Evolutionary conservation across 2,113 vertebrate genomes (phyloP).

Genomic region (Cervus canadensis): DNA sequence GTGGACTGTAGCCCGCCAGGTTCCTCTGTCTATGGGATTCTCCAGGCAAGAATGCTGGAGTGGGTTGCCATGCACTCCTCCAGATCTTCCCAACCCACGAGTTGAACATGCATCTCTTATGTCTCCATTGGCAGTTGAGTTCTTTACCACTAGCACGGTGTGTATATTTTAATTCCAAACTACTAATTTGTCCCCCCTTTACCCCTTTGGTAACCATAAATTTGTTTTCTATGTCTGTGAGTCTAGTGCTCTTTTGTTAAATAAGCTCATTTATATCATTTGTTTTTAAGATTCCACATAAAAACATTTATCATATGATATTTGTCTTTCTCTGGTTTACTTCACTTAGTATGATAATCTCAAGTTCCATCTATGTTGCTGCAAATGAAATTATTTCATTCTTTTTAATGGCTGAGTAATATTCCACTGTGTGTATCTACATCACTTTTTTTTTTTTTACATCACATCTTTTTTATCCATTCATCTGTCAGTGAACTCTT

Average conservation of each 20-base stretch:
- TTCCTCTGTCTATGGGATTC: not conserved
- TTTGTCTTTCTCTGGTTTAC: not conserved
- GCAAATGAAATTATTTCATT: not conserved
- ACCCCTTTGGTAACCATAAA: not conserved
- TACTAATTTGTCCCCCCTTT: not conserved
- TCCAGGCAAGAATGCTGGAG: not conserved
- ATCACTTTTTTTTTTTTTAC: no score
- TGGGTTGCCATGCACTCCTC: not conserved
- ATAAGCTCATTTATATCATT: not conserved
- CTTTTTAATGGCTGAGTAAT: not conserved
- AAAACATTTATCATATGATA: not conserved
- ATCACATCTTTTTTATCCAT: not conserved
- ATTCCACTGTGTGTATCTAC: not conserved
- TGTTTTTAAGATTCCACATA: not conserved
- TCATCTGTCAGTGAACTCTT: not conserved
- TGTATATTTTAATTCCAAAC: not conserved
- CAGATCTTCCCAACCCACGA: not conserved
- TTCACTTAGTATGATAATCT: not conserved
- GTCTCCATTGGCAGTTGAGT: not conserved
- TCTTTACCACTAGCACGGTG: not conserved
- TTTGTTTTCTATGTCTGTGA: not conserved
- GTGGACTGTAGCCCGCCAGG: not conserved
- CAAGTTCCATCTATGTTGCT: not conserved
- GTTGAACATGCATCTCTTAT: not conserved
- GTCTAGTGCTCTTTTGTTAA: not conserved